Percentiles rank a stretch among this genome's conserved stretches.
These are phyloP conservation scores for Caenorhabditis doughertyi DNA, from an alignment of 2,888 invertebrate species.

Conservation along the genomic window DNA sequence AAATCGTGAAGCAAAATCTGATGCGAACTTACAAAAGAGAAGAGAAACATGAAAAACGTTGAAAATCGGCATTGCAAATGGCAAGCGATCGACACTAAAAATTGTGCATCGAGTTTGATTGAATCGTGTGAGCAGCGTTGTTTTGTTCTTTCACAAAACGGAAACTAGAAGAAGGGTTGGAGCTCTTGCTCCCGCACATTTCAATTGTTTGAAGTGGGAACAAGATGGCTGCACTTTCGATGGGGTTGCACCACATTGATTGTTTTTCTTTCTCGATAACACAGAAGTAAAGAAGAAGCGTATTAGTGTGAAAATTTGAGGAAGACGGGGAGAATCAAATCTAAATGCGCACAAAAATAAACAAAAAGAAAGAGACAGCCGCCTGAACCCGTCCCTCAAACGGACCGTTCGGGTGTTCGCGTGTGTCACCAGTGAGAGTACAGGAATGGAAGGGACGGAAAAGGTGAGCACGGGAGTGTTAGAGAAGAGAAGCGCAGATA, in stretches of 20 bases:
- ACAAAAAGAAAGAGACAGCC: slow-evolving; percentile 30
- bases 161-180: slow-evolving; percentile 41
- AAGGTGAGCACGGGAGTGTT: slow-evolving; percentile 51
- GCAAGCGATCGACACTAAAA: not conserved
- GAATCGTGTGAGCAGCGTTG: slow-evolving; percentile 30
- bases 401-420: slow-evolving; percentile 38
- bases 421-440: slow-evolving; percentile 44
- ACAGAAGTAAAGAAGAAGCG: slow-evolving; percentile 18
- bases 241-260: slow-evolving; percentile 41
- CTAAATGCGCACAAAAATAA: slow-evolving; percentile 9
- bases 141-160: slow-evolving; percentile 39
- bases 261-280: slow-evolving; percentile 49
- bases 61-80: not conserved
- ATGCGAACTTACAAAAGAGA: no score
- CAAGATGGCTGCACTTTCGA: slow-evolving; percentile 47
- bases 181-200: slow-evolving; percentile 42
- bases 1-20: no score
- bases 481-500: slow-evolving; percentile 35
- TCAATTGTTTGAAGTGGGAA: slow-evolving; percentile 58
- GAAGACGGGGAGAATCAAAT: slow-evolving; percentile 16
- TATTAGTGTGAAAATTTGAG: slow-evolving; percentile 24
- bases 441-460: slow-evolving; percentile 43
- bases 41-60: not conserved
- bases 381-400: slow-evolving; percentile 26
- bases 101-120: slow-evolving; percentile 8